Base-by-base conservation (phyloP, 2,113 vertebrate genomes). In the Pelecanoides urinatrix region DNA sequence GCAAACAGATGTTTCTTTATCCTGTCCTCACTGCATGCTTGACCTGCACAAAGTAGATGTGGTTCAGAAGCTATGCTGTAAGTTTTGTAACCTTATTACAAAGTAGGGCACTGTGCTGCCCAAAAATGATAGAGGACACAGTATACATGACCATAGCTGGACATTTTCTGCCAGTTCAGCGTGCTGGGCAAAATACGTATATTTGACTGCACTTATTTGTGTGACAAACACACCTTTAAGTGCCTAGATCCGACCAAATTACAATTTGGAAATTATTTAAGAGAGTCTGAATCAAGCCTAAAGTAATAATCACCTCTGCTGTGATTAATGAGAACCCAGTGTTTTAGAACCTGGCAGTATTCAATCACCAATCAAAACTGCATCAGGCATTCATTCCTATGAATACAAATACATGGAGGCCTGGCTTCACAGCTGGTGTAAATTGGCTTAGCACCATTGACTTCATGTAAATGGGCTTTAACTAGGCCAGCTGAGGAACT, bases 251-350 rank as follows among this genome's bases (percentile, higher is more conserved):
- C 2, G 6, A 81, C 16, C 36, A 89, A 90, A 96, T 49, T 75
- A 47, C 61, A 72, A 61, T 68, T 94, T 78, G 92, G 56, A 89
- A 94, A 87, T 82, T 0, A 72, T 92, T 89, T 92, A 91, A 82
- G 65, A 87, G 65, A 85, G 50, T n/a, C 29, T 81, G 21, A 89
- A 75, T 89, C 65, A 89, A 92, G 68, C 76, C 77, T 91, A 72
- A 16, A 85, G 65, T 74, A 85, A 89, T 82, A 89, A 96, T 89
- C 49, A 81, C 81, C 76, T 90, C 40, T 91, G 38, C 66, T 91
- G 71, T 92, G 84, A 85, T 92, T 97, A 94, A 81, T 87, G 89
- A 95, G 77, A 92, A 75, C 25, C 42, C 45, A 82, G 80, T 62
- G 45, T 76, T 92, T 91, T 79, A 80, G 83, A 93, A 93, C 32